Percentiles rank a stretch among this genome's conserved stretches.
phyloP scores from a whole-genome alignment of 2,888 invertebrate species.

The Diogma glabrata region DNA sequence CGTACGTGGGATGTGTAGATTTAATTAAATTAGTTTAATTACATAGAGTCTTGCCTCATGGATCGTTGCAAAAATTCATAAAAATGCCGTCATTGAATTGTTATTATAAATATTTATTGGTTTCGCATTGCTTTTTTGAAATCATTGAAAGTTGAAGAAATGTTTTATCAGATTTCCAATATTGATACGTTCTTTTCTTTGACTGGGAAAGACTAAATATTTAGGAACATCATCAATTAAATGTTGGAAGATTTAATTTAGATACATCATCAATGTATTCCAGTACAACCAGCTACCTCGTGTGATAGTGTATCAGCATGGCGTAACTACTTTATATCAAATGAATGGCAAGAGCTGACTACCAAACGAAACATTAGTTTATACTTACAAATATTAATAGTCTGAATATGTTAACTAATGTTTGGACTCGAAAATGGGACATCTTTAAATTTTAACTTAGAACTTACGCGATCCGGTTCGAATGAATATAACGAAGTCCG shows the following conservation, averaged over 20 bases:
- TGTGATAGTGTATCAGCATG: conserved; percentile 44
- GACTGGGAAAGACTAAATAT: conserved; percentile 68
- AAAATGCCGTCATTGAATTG: too few species aligned
- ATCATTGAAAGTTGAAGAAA: conserved; percentile 24
- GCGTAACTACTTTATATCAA: conserved; percentile 72
- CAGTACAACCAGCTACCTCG: conserved; percentile 23
- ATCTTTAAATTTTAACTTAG: conserved; percentile 38
- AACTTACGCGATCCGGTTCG: neutral
- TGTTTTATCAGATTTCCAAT: conserved; percentile 31
- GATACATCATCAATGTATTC: conserved; percentile 36
- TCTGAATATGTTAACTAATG: conserved; percentile 10
- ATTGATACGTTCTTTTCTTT: conserved; percentile 65
- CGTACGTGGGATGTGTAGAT: too few species aligned
- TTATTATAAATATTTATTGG: too few species aligned
- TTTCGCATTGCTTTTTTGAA: too few species aligned
- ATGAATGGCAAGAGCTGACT: conserved; percentile 73
- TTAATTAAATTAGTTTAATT: too few species aligned
- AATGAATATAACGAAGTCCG: too few species aligned
- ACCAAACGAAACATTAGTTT: conserved; percentile 42
- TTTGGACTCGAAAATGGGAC: conserved; percentile 49
- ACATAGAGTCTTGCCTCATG: too few species aligned
- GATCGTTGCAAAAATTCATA: too few species aligned
- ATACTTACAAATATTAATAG: conserved; percentile 25
- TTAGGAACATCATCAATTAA: conserved; percentile 23
- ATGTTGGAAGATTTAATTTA: conserved; percentile 28